These are phyloP conservation scores for Aphidoletes aphidimyza DNA, from an alignment of 2,888 invertebrate species.

Conservation along the genomic window DNA sequence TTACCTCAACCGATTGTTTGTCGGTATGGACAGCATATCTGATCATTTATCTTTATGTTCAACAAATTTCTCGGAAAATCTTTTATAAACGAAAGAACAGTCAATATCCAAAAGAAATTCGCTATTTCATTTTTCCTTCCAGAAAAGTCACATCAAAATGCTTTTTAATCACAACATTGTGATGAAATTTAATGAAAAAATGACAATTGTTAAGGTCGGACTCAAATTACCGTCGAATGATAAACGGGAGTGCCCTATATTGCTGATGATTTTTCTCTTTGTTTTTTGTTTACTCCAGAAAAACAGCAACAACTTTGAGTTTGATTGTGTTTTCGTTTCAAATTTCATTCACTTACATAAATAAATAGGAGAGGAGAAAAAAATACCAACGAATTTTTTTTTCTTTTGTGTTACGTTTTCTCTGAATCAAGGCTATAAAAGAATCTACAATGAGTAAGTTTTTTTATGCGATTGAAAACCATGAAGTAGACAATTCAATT, in stretches of 20 bases:
- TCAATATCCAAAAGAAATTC: no score
- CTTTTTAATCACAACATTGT: not conserved
- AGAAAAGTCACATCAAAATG: not conserved
- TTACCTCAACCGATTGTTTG: no score
- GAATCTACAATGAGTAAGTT: constrained; percentile 27
- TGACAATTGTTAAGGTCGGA: not conserved
- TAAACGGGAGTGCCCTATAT: not conserved
- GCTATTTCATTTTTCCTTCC: no score
- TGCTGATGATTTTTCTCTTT: not conserved
- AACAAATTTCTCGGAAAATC: no score
- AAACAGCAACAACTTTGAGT: no score
- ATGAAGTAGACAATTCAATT: constrained; percentile 40
- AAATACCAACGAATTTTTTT: not conserved
- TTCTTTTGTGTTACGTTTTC: not conserved
- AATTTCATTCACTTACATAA: constrained; percentile 34
- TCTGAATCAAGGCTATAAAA: not conserved
- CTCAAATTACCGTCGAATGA: constrained; percentile 8
- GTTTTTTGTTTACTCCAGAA: not conserved
- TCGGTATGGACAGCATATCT: no score
- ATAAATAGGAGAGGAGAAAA: not conserved
- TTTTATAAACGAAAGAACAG: no score
- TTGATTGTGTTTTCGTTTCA: constrained; percentile 23
- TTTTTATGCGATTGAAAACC: constrained; percentile 19
- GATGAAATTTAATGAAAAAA: not conserved
- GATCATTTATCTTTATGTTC: no score